Evolutionary conservation across 2,113 vertebrate genomes (phyloP).

Genomic region (Psittacara wagleri): DNA sequence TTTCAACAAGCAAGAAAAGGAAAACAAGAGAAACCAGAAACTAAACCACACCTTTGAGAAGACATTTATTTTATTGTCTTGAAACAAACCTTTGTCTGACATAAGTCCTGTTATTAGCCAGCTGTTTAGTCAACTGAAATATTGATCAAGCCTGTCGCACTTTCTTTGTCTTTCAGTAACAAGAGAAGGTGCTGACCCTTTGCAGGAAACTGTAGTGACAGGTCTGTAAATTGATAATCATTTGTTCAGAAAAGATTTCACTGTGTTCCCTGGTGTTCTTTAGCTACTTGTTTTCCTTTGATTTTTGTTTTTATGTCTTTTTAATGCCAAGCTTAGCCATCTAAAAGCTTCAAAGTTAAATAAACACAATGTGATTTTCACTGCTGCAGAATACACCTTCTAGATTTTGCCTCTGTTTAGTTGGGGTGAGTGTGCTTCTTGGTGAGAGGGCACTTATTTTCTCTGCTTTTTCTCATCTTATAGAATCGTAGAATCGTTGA

Average conservation of each 20-base stretch:
- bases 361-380: not conserved
- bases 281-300: not conserved
- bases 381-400: not conserved
- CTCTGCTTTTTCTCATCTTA: not conserved
- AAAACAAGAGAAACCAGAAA: not conserved
- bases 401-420: not conserved
- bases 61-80: conserved; percentile 51
- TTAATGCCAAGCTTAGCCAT: not conserved
- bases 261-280: conserved; percentile 39
- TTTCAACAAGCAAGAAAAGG: not conserved
- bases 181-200: conserved; percentile 67
- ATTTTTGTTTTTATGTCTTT: not conserved
- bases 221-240: conserved; percentile 71
- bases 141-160: conserved; percentile 63
- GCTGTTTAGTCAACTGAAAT: conserved; percentile 68
- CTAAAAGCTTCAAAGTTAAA: not conserved
- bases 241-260: conserved; percentile 53
- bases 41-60: not conserved
- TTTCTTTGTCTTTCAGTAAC: conserved; percentile 57
- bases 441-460: not conserved
- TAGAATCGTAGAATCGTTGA: not conserved
- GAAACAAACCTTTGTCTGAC: conserved; percentile 16
- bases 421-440: not conserved
- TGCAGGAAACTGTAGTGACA: conserved; percentile 53
- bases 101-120: conserved; percentile 54